phyloP scores from a whole-genome alignment of 2,113 vertebrate species.

The Trinectes maculatus region DNA sequence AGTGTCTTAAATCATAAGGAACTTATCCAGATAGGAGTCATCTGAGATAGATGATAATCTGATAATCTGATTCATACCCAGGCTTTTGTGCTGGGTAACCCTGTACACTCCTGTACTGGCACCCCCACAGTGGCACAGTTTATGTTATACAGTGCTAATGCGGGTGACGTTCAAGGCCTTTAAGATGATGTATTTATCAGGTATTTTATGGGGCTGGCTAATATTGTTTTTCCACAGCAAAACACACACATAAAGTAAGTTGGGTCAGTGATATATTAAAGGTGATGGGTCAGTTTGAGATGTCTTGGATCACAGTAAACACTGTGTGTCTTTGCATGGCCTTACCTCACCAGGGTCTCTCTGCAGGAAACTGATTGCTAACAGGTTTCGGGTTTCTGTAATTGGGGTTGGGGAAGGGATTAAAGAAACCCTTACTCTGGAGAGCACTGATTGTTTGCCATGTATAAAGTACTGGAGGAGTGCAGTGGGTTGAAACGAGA shows the following conservation, averaged over 20 bases:
- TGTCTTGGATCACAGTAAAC: not conserved
- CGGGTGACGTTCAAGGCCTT: not conserved
- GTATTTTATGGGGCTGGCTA: not conserved
- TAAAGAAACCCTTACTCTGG: not conserved
- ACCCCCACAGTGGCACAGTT: not conserved
- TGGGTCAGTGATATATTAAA: not conserved
- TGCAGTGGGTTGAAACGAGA: not conserved
- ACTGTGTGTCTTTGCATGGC: not conserved
- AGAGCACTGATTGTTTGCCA: not conserved
- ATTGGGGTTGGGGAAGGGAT: not conserved
- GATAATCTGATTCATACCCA: not conserved
- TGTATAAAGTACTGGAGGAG: too few species aligned
- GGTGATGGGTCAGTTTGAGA: not conserved
- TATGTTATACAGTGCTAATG: not conserved
- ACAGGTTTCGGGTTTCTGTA: not conserved
- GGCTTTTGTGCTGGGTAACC: not conserved
- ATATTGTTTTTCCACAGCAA: not conserved
- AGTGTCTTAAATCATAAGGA: not conserved
- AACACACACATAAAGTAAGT: not conserved
- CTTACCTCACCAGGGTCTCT: not conserved
- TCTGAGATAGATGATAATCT: not conserved
- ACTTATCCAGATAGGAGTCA: not conserved
- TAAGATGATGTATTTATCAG: not conserved
- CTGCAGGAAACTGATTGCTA: not conserved
- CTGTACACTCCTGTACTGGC: not conserved